A percentile compares a stretch with the other conserved stretches of the same genome.
These are phyloP conservation scores for Coenonympha arcania DNA, from an alignment of 2,888 invertebrate species.

Conservation along the genomic window DNA sequence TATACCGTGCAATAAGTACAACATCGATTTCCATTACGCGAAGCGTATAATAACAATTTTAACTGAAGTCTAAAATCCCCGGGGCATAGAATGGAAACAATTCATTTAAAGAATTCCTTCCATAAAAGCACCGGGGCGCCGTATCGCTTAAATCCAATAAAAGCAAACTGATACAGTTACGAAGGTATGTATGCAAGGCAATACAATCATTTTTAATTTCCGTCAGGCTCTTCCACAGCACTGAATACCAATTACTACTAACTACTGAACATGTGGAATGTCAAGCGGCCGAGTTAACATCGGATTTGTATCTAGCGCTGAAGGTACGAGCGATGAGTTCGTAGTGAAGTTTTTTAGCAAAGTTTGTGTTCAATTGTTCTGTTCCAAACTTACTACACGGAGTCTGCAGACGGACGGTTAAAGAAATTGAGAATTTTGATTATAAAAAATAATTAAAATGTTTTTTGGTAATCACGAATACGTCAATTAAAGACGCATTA, in stretches of 20 bases:
- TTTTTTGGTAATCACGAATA: no score
- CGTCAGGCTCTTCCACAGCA: slow-evolving; percentile 48
- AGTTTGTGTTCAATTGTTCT: no score
- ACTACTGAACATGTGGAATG: slow-evolving; percentile 58
- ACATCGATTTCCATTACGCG: background rate
- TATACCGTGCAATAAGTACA: background rate
- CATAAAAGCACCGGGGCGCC: slow-evolving; percentile 20
- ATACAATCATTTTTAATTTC: slow-evolving; percentile 67
- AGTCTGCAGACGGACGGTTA: no score
- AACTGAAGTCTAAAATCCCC: slow-evolving; percentile 10
- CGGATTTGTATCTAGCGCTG: slow-evolving; percentile 34
- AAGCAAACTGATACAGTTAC: slow-evolving; percentile 27
- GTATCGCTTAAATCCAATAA: slow-evolving; percentile 29
- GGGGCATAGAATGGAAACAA: slow-evolving; percentile 6
- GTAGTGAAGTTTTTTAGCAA: no score
- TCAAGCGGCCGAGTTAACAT: slow-evolving; percentile 38
- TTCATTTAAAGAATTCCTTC: slow-evolving; percentile 16
- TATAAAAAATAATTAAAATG: no score
- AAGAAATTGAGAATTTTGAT: no score
- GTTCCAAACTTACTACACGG: no score
- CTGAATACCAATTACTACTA: slow-evolving; percentile 66
- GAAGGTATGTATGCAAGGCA: slow-evolving; percentile 37
- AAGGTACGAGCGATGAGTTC: no score
- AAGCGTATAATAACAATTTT: slow-evolving; percentile 5
- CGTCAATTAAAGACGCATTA: no score